Evolutionary conservation across 1,140 invertebrate genomes (phyloP).

Genomic region (Drosophila tsacasi): DNA sequence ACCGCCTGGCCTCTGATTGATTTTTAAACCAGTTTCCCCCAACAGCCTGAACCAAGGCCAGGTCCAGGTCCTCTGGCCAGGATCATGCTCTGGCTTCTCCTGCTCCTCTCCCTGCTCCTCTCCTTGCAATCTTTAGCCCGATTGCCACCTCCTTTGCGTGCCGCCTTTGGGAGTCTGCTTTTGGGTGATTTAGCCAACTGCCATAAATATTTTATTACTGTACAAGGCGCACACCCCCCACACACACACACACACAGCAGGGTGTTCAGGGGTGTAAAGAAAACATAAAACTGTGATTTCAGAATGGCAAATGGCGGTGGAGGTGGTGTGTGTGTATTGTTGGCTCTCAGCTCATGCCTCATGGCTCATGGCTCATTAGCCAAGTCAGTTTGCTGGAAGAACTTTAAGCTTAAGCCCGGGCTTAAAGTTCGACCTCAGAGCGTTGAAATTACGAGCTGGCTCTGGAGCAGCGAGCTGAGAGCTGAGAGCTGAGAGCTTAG

Average conservation of each 20-base stretch:
- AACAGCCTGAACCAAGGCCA: neutral
- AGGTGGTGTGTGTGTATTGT: conserved; percentile 17
- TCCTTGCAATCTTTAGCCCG: neutral
- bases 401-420: conserved; percentile 22
- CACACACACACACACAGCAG: conserved; percentile 11
- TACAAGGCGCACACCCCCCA: conserved; percentile 17
- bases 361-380: conserved; percentile 69
- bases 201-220: conserved; percentile 64
- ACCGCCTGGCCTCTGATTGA: neutral
- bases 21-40: conserved; percentile 5
- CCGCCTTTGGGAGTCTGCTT: conserved; percentile 18
- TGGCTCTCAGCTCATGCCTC: conserved; percentile 36
- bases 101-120: neutral
- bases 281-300: conserved; percentile 40
- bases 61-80: neutral
- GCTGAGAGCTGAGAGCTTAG: neutral
- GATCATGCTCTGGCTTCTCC: neutral
- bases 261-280: conserved; percentile 15
- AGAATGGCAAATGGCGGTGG: neutral
- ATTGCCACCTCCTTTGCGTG: conserved; percentile 25
- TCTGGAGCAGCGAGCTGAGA: neutral
- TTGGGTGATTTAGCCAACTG: conserved; percentile 49
- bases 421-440: conserved; percentile 5
- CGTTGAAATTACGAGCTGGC: conserved; percentile 14
- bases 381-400: conserved; percentile 21